Percentiles rank a stretch among this genome's conserved stretches.
phyloP scores from a whole-genome alignment of 1,140 invertebrate species.

The Eubasilissa regina region DNA sequence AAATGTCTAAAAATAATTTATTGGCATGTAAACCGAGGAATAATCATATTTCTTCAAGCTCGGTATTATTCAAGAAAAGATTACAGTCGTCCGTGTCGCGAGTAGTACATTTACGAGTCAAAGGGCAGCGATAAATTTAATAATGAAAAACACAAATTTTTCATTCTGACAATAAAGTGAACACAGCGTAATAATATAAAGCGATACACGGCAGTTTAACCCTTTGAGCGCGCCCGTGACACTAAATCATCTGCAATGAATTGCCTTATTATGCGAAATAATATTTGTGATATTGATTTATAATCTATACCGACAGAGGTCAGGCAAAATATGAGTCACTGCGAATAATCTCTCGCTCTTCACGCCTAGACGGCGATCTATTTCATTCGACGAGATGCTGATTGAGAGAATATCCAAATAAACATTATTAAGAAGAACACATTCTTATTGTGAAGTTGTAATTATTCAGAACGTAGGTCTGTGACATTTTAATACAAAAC shows the following conservation, averaged over 20 bases:
- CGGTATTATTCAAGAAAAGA: too few relatives aligned
- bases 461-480: too few relatives aligned
- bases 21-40: background rate
- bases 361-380: too few relatives aligned
- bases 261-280: constrained; percentile 10
- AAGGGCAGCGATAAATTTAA: constrained; percentile 18
- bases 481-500: too few relatives aligned
- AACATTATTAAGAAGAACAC: too few relatives aligned
- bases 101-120: background rate
- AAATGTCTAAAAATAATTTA: background rate
- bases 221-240: constrained; percentile 29
- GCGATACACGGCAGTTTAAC: constrained; percentile 25
- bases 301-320: background rate
- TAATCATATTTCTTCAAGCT: too few relatives aligned
- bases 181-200: background rate
- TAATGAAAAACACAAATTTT: constrained; percentile 25
- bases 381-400: too few relatives aligned
- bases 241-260: constrained; percentile 37
- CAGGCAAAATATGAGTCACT: background rate
- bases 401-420: too few relatives aligned
- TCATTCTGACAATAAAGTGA: background rate
- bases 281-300: constrained; percentile 30
- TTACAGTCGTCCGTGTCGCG: too few relatives aligned
- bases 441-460: too few relatives aligned
- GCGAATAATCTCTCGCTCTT: too few relatives aligned